A percentile compares a stretch with the other conserved stretches of the same genome.
These are phyloP conservation scores for Cydia splendana DNA, from an alignment of 1,140 invertebrate species.

Conservation along the genomic window DNA sequence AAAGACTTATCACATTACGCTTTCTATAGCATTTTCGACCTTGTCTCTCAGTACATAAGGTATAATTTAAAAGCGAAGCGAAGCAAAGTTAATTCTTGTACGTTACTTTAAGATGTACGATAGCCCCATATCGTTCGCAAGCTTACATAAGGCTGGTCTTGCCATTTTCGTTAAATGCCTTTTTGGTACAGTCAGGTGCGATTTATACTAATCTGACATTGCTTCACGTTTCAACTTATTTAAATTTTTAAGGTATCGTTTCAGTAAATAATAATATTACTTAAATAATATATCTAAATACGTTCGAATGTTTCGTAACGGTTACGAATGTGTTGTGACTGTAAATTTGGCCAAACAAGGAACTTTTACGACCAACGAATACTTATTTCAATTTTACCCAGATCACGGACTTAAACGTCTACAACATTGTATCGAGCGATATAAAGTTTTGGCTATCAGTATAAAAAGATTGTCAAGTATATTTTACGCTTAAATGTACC, in stretches of 20 bases:
- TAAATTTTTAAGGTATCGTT: neutral
- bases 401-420: neutral
- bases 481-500: neutral
- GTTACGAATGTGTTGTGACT: neutral
- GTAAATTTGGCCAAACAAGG: neutral
- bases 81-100: neutral
- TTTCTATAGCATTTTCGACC: neutral
- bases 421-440: neutral
- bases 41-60: neutral
- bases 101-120: neutral
- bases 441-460: neutral
- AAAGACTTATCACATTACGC: neutral
- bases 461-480: neutral
- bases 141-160: slow-evolving; percentile 7
- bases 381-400: neutral
- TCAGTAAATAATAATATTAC: no score
- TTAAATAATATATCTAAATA: neutral
- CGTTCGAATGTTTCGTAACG: neutral
- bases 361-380: neutral
- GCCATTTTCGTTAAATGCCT: slow-evolving; percentile 3
- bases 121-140: slow-evolving; percentile 17
- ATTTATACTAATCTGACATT: neutral
- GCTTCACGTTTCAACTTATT: neutral
- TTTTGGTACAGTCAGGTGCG: neutral
- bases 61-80: neutral